A percentile compares a stretch with the other conserved stretches of the same genome.
Conservation (phyloP, 2,888 invertebrate genomes). For the Podabrus alpinus region DNA sequence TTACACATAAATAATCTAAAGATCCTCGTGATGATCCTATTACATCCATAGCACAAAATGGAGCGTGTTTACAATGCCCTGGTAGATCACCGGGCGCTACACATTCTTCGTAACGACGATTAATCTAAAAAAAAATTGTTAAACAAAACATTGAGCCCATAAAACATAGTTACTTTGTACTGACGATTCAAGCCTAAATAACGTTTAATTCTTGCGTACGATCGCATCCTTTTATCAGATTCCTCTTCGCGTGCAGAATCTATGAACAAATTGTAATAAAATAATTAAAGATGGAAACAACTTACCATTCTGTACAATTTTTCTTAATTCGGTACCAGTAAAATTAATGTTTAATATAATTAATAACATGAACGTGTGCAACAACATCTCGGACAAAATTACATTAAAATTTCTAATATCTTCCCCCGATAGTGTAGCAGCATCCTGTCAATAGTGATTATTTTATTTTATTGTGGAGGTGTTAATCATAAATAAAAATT, state of each 20-base stretch:
- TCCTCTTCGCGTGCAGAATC: background rate
- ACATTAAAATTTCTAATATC: background rate
- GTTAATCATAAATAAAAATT: background rate
- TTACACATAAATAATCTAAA: slow-evolving; percentile 72
- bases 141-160: background rate
- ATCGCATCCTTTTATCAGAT: slow-evolving; percentile 2
- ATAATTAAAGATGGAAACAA: background rate
- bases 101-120: slow-evolving; percentile 64
- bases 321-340: background rate
- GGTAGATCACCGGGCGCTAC: slow-evolving; percentile 61
- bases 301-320: background rate
- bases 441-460: background rate
- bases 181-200: slow-evolving; percentile 46
- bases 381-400: background rate
- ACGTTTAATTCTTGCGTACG: slow-evolving; percentile 40
- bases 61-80: slow-evolving; percentile 73
- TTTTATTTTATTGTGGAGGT: background rate
- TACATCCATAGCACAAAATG: slow-evolving; percentile 58
- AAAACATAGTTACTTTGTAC: slow-evolving; percentile 42
- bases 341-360: background rate
- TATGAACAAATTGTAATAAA: background rate
- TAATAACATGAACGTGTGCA: background rate
- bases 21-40: slow-evolving; percentile 59
- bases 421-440: background rate
- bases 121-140: slow-evolving; percentile 55